Evolutionary conservation across 92 coral and sea anemone species (phyloP), one percentile per base, ranked within the genome.

Genomic region (Pocillopora meandrina): DNA sequence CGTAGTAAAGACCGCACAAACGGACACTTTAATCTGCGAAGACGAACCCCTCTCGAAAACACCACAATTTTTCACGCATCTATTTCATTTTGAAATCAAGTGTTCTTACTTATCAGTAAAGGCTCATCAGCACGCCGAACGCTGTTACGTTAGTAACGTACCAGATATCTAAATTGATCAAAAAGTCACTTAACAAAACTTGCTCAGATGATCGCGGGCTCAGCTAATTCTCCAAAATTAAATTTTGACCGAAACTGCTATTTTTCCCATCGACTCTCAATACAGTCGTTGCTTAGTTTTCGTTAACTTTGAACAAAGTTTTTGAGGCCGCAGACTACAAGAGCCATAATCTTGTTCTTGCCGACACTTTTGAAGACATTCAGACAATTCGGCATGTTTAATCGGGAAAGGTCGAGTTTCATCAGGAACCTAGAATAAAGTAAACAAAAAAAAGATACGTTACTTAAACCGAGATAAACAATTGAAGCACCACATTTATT

Each of bases 381-480:
- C 76, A 13, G 65, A 70, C 56, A 70, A 15, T 70, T 33, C 21
- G 56, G 35, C 52, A 14, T 69, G 47, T 35, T 52, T 64, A 67
- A 58, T 59, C 52, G 70, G 14, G 18, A 34, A 59, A 23, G 42
- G 72, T 81, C 66, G 47, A 36, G 34, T 12, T 81, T 71, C 85
- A 81, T 81, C 85, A 81, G 3, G 85, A 81, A 18, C 60, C 85
- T 81, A 2, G 17, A 69, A 71, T 12, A 70, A 34, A 70, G 6
- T 52, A 33, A 18, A 61, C 69, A 3, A 57, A 17, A 26, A 0
- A 21, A 9, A 17, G 11, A 13, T 0, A 42, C 56, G 13, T 14
- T 15, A 16, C 18, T 61, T 61, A 1, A 63, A 19, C 68, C 10
- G 7, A 26, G 3, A 19, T 2, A 63, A 9, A 19, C 68, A 20